Evolutionary conservation across 2,888 invertebrate species (phyloP).

Genomic region (Chouioia cunea): DNA sequence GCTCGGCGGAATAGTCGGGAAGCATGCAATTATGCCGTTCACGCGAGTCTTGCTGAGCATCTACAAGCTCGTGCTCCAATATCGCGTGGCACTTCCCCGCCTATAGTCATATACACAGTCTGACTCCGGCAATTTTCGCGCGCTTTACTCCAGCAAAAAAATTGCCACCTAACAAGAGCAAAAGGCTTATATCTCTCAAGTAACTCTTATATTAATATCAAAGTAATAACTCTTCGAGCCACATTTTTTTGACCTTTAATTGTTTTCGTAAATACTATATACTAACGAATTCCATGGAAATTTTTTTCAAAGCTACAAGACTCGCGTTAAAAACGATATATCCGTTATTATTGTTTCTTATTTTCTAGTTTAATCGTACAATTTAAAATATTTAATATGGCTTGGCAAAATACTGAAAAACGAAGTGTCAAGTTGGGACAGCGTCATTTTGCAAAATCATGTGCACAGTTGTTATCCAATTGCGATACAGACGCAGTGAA

Average conservation of each 20-base stretch:
- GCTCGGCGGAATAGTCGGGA: conserved; percentile 23
- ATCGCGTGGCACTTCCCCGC: conserved; percentile 23
- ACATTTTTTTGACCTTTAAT: conserved; percentile 8
- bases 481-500: background rate
- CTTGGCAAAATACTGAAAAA: no score
- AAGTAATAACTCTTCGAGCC: background rate
- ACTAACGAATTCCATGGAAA: no score
- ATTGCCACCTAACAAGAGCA: conserved; percentile 2
- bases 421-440: no score
- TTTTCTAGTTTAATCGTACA: no score
- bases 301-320: no score
- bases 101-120: no score
- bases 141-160: conserved; percentile 18
- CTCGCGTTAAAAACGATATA: no score
- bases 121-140: conserved; percentile 21
- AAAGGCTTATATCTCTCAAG: background rate
- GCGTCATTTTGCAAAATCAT: no score
- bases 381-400: no score
- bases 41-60: conserved; percentile 42
- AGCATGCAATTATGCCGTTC: conserved; percentile 58
- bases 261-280: no score
- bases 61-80: conserved; percentile 8
- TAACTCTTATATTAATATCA: background rate
- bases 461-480: no score
- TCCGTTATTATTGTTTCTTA: no score